phyloP scores from a whole-genome alignment of 2,888 invertebrate species.

The Drosophila seclusa region DNA sequence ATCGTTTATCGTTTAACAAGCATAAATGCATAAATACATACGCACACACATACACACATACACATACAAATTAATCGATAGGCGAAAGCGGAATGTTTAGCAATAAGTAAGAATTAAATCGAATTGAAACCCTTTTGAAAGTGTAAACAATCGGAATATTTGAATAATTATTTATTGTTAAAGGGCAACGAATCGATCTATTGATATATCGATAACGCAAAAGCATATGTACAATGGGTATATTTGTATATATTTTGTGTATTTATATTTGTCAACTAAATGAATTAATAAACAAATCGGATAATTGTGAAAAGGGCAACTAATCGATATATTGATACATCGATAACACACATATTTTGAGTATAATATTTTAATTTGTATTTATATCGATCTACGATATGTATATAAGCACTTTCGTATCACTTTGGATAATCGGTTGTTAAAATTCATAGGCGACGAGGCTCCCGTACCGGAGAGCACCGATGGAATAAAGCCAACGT shows the following conservation, averaged over 20 bases:
- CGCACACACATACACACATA: not conserved
- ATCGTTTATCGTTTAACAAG: not conserved
- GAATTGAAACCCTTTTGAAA: not conserved
- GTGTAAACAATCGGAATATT: not conserved
- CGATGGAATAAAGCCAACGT: slow-evolving; percentile 97
- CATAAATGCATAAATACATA: slow-evolving; percentile 1
- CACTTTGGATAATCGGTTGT: slow-evolving; percentile 73
- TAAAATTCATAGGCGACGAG: slow-evolving; percentile 92
- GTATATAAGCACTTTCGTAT: slow-evolving; percentile 15
- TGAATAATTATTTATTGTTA: not conserved
- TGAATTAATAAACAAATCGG: not conserved
- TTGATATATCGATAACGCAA: not conserved
- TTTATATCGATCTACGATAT: not conserved
- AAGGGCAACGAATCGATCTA: not conserved
- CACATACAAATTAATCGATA: not conserved
- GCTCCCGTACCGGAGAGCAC: slow-evolving; percentile 92
- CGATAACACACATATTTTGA: not conserved
- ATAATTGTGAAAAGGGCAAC: not conserved
- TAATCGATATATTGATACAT: not conserved
- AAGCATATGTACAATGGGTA: not conserved
- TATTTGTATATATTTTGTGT: not conserved
- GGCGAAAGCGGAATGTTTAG: not conserved
- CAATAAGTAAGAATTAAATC: not conserved
- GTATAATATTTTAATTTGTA: not conserved
- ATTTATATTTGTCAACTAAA: not conserved